Evolutionary conservation across 2,888 invertebrate genomes (phyloP).

Genomic region (Pterostichus niger): DNA sequence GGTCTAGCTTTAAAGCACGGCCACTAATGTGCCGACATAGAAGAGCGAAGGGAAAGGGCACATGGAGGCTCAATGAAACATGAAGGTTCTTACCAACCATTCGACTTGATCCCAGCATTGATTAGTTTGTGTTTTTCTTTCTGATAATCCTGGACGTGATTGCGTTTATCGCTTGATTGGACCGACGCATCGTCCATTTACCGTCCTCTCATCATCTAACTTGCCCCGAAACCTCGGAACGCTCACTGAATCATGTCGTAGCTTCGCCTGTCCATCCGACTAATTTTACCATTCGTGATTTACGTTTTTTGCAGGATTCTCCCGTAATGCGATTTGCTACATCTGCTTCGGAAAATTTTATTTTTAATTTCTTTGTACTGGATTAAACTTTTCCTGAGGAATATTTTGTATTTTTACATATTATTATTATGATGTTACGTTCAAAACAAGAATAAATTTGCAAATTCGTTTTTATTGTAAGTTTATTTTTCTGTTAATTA

Average conservation of each 20-base stretch:
- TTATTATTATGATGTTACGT: no score
- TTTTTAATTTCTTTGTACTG: constrained; percentile 6
- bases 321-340: constrained; percentile 32
- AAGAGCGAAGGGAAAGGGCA: not conserved
- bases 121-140: constrained; percentile 67
- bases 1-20: constrained; percentile 22
- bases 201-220: constrained; percentile 45
- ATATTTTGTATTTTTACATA: no score
- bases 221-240: not conserved
- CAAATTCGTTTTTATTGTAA: no score
- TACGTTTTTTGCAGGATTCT: constrained; percentile 36
- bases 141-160: constrained; percentile 66
- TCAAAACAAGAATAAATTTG: no score
- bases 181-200: constrained; percentile 55
- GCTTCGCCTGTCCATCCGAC: not conserved
- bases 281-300: constrained; percentile 44
- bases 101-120: constrained; percentile 57
- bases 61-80: constrained; percentile 18
- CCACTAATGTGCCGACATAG: not conserved
- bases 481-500: no score
- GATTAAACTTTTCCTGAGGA: not conserved
- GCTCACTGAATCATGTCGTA: not conserved
- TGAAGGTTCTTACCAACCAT: constrained; percentile 36
- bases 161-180: constrained; percentile 65
- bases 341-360: constrained; percentile 1